Evolutionary conservation across 2,113 vertebrate genomes (phyloP), one percentile per base, ranked within the genome.

Genomic region (Herpetotheres cachinnans): DNA sequence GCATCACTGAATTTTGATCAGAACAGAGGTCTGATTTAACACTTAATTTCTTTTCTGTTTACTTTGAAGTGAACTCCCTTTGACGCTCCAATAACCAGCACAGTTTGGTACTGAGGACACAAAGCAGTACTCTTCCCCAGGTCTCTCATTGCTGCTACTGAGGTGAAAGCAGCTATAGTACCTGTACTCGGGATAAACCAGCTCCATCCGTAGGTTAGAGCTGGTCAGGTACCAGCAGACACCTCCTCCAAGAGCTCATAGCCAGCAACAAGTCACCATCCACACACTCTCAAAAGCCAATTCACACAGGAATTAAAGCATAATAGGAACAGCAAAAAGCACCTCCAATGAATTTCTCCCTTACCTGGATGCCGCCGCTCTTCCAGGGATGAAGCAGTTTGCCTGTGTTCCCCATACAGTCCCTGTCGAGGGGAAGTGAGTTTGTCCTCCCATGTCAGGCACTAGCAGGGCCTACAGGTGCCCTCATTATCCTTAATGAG

Each of bases 391-490:
- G 5, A 54, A 32, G 4, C 32, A 18, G 22, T 46, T 44, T 16
- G 1, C 9, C 11, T 8, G 0, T 5, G 1, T 8, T 38, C 16
- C 5, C 6, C 18, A 40, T 10, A 34, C 7, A 36, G 1, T 18
- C 10, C 17, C 12, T 27, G 1, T 30, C 12, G 9, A 22, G 4
- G 20, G 34, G 19, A n/a, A 21, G 2, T 1, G 3, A 38, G 3
- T 7, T 27, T 21, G 1, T 13, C 17, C 20, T 8, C 40, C 15
- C 20, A 8, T 18, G 5, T 7, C 30, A 6, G 5, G 10, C 11
- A 5, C 16, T 20, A 6, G 10, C 5, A 56, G 24, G 24, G 9
- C 6, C 13, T 42, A 16, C 12, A 52, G 13, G 5, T 22, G 8
- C 18, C 30, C 46, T 55, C 11, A 4, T 67, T 72, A 52, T 6